phyloP scores from a whole-genome alignment of 2,113 vertebrate species.

The Corynorhinus townsendii region DNA sequence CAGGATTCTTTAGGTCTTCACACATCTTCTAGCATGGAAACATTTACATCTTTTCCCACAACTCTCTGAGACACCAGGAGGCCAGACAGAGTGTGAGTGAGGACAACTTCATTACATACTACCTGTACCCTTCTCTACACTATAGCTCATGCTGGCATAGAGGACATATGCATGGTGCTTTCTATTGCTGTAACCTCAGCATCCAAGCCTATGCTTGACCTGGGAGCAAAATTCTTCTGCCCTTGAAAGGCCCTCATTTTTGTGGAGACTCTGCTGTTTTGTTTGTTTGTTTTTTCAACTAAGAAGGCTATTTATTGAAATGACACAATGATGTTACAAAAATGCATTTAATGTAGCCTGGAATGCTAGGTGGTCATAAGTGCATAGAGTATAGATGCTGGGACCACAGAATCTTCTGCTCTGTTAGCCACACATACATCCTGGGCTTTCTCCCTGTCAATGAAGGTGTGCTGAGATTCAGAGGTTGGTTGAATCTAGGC shows the following conservation, averaged over 20 bases:
- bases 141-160: not conserved
- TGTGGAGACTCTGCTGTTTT: not conserved
- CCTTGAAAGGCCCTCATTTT: not conserved
- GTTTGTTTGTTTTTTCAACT: not conserved
- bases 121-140: not conserved
- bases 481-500: not conserved
- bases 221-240: not conserved
- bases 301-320: constrained; percentile 59
- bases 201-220: not conserved
- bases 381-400: not conserved
- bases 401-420: not conserved
- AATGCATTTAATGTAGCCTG: not conserved
- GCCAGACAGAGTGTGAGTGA: not conserved
- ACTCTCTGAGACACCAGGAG: not conserved
- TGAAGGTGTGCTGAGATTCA: not conserved
- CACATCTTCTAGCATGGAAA: not conserved
- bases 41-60: not conserved
- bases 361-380: not conserved
- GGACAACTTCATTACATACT: not conserved
- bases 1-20: not conserved
- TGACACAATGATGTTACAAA: constrained; percentile 36
- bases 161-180: not conserved
- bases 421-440: not conserved
- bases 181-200: not conserved
- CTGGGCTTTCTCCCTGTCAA: not conserved